phyloP scores from a whole-genome alignment of 2,888 invertebrate genomes.

The Patella pellucida region DNA sequence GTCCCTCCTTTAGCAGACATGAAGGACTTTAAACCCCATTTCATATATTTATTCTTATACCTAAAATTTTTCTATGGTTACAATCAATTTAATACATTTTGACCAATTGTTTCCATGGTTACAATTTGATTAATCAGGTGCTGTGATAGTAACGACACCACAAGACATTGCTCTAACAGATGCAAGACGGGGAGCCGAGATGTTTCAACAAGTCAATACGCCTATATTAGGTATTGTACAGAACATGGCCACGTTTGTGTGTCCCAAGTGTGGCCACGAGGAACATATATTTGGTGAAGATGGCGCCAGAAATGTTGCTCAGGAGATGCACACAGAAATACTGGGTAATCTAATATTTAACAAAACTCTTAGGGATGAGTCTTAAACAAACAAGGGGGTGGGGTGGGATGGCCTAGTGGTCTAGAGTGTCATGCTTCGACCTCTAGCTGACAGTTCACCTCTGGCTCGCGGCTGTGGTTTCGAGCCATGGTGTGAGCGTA shows the following conservation, averaged over 20 bases:
- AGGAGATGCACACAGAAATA: slow-evolving; percentile 73
- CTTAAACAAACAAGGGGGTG: not conserved
- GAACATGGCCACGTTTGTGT: slow-evolving; percentile 88
- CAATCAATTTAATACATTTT: too few species aligned
- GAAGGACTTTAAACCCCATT: not conserved
- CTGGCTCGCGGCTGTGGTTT: too few species aligned
- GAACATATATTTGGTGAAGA: slow-evolving; percentile 82
- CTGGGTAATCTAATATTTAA: slow-evolving; percentile 73
- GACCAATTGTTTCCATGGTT: slow-evolving; percentile 28
- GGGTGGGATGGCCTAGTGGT: too few species aligned
- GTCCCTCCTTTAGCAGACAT: not conserved
- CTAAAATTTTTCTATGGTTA: slow-evolving; percentile 33
- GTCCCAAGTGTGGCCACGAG: slow-evolving; percentile 82
- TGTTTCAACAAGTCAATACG: slow-evolving; percentile 84
- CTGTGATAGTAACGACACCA: slow-evolving; percentile 92
- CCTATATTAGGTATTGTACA: slow-evolving; percentile 87
- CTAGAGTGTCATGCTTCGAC: too few species aligned
- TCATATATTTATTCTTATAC: not conserved
- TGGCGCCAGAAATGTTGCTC: slow-evolving; percentile 74
- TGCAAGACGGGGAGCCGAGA: slow-evolving; percentile 85
- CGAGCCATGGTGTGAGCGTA: too few species aligned
- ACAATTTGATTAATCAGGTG: slow-evolving; percentile 74
- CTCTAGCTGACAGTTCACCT: too few species aligned
- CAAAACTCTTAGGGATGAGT: too few species aligned
- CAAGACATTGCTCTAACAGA: slow-evolving; percentile 90